Conservation (phyloP, 2,113 vertebrate genomes). For the Entosphenus tridentatus region DNA sequence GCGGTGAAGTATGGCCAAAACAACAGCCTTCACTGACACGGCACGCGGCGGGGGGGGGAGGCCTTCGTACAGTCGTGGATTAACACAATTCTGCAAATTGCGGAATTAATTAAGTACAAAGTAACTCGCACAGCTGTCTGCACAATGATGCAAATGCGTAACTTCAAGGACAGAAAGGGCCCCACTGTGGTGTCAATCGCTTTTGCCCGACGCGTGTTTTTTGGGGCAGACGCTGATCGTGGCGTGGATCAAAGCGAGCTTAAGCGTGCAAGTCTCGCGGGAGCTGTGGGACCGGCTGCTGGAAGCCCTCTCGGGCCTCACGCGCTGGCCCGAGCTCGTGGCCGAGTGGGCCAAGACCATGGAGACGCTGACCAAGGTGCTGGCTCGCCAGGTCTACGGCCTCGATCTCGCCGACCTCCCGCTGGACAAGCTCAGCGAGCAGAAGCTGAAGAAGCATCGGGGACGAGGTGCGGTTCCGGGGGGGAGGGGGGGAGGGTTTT, state of each 20-base stretch:
- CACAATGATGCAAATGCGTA: no score
- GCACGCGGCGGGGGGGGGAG: no score
- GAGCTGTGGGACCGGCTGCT: slow-evolving; percentile 93
- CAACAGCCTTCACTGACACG: no score
- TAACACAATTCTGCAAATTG: no score
- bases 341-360: slow-evolving; percentile 97
- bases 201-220: no score
- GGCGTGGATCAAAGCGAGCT: slow-evolving; percentile 93
- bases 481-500: not conserved
- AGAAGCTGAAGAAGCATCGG: slow-evolving; percentile 97
- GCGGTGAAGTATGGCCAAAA: no score
- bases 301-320: slow-evolving; percentile 70
- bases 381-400: slow-evolving; percentile 82
- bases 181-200: no score
- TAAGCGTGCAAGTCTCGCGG: slow-evolving; percentile 87
- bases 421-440: slow-evolving; percentile 87
- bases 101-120: no score
- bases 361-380: slow-evolving; percentile 95
- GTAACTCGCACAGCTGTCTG: no score
- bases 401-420: slow-evolving; percentile 81
- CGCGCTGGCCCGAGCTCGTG: slow-evolving; percentile 89
- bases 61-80: no score
- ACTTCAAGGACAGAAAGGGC: no score
- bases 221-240: slow-evolving; percentile 72
- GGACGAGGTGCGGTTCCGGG: slow-evolving; percentile 56